Percentiles rank a stretch among this genome's conserved stretches.
Evolutionary conservation across 2,113 vertebrate species (phyloP).

Genomic region (Festucalex cinctus): DNA sequence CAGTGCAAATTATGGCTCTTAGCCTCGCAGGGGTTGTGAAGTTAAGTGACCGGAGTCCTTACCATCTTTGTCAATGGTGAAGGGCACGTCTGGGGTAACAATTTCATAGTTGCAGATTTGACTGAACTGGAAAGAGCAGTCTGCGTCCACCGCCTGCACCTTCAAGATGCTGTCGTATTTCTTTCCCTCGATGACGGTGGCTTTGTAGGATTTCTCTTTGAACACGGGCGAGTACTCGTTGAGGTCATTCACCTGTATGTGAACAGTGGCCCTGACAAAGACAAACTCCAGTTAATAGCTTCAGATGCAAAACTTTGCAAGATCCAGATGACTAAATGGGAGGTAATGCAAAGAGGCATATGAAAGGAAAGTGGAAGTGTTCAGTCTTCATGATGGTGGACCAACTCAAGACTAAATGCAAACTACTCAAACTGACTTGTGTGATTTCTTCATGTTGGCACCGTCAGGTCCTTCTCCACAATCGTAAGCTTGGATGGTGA

Average conservation of each 20-base stretch:
- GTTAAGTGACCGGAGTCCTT: conserved; percentile 37
- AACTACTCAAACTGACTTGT: conserved; percentile 82
- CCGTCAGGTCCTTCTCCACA: conserved; percentile 93
- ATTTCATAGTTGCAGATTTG: conserved; percentile 98
- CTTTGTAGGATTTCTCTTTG: conserved; percentile 96
- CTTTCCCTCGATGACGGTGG: conserved; percentile 82
- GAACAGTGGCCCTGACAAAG: conserved; percentile 84
- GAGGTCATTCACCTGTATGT: conserved; percentile 95
- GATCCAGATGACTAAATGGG: background rate
- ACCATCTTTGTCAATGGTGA: conserved; percentile 93
- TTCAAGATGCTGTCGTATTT: conserved; percentile 82
- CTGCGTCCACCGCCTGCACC: conserved; percentile 92
- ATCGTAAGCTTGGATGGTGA: conserved; percentile 95
- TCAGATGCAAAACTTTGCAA: background rate
- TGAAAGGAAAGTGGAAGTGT: background rate
- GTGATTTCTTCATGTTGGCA: conserved; percentile 87
- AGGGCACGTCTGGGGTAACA: conserved; percentile 90
- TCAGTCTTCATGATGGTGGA: background rate
- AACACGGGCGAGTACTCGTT: conserved; percentile 94
- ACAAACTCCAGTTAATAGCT: conserved; percentile 19
- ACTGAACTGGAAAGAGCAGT: conserved; percentile 98
- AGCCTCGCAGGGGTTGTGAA: conserved; percentile 6
- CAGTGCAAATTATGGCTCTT: conserved; percentile 15
- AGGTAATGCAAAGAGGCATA: background rate
- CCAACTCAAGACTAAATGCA: background rate